These are phyloP conservation scores for Oryzias melastigma DNA, from an alignment of 2,113 vertebrate species.

Conservation along the genomic window DNA sequence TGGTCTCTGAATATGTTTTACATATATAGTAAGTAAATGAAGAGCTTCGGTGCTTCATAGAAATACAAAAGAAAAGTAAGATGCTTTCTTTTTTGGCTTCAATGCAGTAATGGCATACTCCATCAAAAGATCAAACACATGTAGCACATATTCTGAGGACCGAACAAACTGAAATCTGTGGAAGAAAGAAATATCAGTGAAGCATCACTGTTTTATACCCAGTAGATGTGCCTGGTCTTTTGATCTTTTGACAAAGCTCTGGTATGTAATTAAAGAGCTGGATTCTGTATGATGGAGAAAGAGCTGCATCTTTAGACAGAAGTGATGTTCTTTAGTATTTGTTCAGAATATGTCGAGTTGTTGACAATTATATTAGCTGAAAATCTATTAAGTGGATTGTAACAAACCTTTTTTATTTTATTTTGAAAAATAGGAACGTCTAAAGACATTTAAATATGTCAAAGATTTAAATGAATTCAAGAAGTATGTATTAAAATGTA, in stretches of 20 bases:
- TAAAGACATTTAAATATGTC: not conserved
- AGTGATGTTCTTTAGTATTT: not conserved
- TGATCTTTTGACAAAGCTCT: conserved; percentile 31
- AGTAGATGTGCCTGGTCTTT: conserved; percentile 32
- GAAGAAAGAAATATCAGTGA: conserved; percentile 3
- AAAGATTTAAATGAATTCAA: not conserved
- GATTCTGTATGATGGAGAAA: conserved; percentile 1
- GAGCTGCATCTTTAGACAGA: conserved; percentile 2
- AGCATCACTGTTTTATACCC: conserved; percentile 12
- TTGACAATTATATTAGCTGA: not conserved
- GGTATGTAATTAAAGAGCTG: conserved; percentile 28
- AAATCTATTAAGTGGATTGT: not conserved
- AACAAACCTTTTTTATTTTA: not conserved
- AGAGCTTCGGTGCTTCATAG: conserved; percentile 16
- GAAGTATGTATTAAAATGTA: not conserved
- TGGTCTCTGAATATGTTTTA: not conserved
- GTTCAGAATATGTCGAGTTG: not conserved
- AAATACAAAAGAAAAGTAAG: conserved; percentile 3
- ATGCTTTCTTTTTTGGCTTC: conserved; percentile 9
- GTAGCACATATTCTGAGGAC: conserved; percentile 27
- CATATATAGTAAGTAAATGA: conserved; percentile 5
- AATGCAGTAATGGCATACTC: conserved; percentile 36
- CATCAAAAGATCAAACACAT: conserved; percentile 29
- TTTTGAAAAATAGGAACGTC: not conserved
- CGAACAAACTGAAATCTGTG: conserved; percentile 18